These are phyloP conservation scores for Drosophila helvetica DNA, from an alignment of 2,888 invertebrate genomes.

Conservation along the genomic window DNA sequence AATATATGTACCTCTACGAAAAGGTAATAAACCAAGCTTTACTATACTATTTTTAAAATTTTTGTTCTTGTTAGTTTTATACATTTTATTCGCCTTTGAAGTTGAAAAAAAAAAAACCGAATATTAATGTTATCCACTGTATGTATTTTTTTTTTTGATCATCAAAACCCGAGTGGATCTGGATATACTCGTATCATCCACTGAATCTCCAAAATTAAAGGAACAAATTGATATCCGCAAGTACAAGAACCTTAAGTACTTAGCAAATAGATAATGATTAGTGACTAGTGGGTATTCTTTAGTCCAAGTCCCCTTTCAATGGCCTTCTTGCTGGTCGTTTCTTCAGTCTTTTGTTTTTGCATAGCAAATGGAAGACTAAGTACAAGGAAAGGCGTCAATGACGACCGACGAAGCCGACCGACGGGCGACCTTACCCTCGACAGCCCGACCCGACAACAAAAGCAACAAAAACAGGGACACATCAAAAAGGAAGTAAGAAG, in stretches of 20 bases:
- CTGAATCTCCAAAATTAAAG: background rate
- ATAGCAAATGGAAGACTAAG: conserved; percentile 58
- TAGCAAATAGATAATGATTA: rapidly evolving
- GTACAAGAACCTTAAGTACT: too few species aligned
- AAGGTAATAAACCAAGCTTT: too few species aligned
- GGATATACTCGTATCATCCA: too few species aligned
- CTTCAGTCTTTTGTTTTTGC: conserved; percentile 47
- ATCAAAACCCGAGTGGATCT: background rate
- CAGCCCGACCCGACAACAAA: conserved; percentile 29
- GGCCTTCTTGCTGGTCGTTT: conserved; percentile 31
- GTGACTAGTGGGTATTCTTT: conserved; percentile 8
- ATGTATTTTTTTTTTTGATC: too few species aligned
- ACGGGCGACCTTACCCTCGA: conserved; percentile 38
- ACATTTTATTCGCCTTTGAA: too few species aligned
- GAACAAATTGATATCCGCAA: too few species aligned
- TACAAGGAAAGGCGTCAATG: conserved; percentile 73
- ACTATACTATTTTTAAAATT: too few species aligned
- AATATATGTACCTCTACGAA: too few species aligned
- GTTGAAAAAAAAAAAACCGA: too few species aligned
- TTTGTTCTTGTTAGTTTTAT: too few species aligned
- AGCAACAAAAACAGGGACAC: conserved; percentile 24
- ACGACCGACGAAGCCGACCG: conserved; percentile 44
- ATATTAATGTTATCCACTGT: too few species aligned
- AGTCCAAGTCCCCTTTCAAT: background rate
- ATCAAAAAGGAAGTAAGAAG: conserved; percentile 61